Conservation (phyloP, 1,140 invertebrate species). For the Latrodectus geometricus region DNA sequence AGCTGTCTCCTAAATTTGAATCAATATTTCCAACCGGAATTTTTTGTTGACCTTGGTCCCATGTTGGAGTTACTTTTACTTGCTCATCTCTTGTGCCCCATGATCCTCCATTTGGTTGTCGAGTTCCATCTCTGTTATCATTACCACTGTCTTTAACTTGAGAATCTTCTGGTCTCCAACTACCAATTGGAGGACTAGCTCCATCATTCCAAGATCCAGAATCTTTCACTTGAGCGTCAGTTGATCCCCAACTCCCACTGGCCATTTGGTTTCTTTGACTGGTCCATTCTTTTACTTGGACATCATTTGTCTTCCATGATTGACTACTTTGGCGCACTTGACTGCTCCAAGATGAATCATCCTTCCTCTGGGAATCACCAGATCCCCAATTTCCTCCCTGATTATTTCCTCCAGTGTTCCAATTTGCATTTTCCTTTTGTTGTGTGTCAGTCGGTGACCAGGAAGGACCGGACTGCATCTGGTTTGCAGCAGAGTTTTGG, state of each 20-base stretch:
- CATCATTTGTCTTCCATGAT: slow-evolving; percentile 5
- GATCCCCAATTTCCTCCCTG: slow-evolving; percentile 4
- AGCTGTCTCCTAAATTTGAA: not conserved
- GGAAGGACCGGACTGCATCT: not conserved
- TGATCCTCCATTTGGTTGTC: not conserved
- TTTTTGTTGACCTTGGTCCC: not conserved
- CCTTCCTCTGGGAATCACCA: not conserved
- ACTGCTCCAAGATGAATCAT: not conserved
- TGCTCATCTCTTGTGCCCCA: not conserved
- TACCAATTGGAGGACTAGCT: too few relatives aligned
- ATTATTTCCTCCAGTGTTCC: not conserved
- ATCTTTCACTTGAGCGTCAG: slow-evolving; percentile 21
- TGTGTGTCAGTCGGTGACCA: not conserved
- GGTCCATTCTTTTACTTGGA: slow-evolving; percentile 16
- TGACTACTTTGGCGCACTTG: not conserved
- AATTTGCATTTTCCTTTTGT: not conserved
- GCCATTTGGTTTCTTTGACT: not conserved
- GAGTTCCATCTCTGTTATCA: slow-evolving; percentile 67
- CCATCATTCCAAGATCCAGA: slow-evolving; percentile 3
- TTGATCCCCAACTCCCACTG: not conserved
- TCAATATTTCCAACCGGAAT: not conserved
- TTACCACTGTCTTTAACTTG: slow-evolving; percentile 56
- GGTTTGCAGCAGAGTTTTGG: too few relatives aligned
- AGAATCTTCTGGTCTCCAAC: slow-evolving; percentile 13
- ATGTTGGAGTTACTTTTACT: not conserved